Base-by-base conservation (phyloP, 2,113 vertebrate genomes). In the Paramormyrops kingsleyae region DNA sequence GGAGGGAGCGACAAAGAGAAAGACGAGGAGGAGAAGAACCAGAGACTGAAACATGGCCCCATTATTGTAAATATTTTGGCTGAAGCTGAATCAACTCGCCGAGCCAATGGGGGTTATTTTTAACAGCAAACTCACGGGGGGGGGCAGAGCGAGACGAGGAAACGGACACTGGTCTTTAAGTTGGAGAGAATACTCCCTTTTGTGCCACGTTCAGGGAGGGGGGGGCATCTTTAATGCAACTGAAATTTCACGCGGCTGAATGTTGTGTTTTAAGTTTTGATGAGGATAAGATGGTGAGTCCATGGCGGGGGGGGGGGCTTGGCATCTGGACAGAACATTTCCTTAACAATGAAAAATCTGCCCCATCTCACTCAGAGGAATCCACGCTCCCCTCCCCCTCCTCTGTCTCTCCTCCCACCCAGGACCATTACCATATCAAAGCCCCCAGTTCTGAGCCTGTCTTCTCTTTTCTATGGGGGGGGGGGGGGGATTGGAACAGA, bases 261-360 rank as follows among this genome's bases (percentile, higher is more conserved):
- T 93, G 93, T 95, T 93, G 94, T 92, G 94, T 94, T 94, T 93
- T 92, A 94, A 85, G 88, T 91, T 52, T 62, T 12, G 35, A 88
- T 49, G 87, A 89, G 91, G 85, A 90, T 92, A 90, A 91, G 27
- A 21, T 56, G 44, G 27, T 88, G 89, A 84, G 53, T 42, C 83
- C 6, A 62, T n/a, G 56, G 53, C 5, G 49, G 84, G 66, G 87
- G 88, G 13, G 53, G 35, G 77, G 46, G 49, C 27, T 66, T 95
- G 93, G 92, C 95, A 95, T 95, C 95, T 39, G 94, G 91, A 92
- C 94, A 94, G 94, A 95, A 96, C 94, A 95, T 96, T 96, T 96
- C 95, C 94, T 96, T 96, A 95, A 96, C 95, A 96, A 96, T 96
- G 95, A 96, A 95, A 96, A 96, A 96, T 96, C 94, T 95, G 95